Evolutionary conservation across 2,888 invertebrate species (phyloP).

Genomic region (Sarcophaga subvicina): DNA sequence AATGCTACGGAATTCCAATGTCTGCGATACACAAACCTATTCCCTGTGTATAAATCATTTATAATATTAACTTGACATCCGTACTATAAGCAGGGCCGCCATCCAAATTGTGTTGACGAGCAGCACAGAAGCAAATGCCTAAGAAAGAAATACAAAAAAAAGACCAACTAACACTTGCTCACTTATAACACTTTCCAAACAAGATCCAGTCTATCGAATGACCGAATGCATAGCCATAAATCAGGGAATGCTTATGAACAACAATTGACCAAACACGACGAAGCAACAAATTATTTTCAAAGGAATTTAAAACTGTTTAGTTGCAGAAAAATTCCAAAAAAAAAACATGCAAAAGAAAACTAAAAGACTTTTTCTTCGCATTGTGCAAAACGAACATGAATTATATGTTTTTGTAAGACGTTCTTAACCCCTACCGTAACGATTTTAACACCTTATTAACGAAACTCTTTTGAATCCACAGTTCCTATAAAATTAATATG

Average conservation of each 20-base stretch:
- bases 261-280: slow-evolving; percentile 78
- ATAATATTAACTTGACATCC: slow-evolving; percentile 76
- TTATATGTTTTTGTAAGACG: neutral
- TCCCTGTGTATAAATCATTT: slow-evolving; percentile 71
- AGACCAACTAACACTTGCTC: slow-evolving; percentile 1
- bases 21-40: slow-evolving; percentile 18
- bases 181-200: slow-evolving; percentile 17
- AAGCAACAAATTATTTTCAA: slow-evolving; percentile 75
- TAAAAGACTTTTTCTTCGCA: slow-evolving; percentile 6
- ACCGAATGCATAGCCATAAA: slow-evolving; percentile 74
- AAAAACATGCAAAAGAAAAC: slow-evolving; percentile 5
- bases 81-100: slow-evolving; percentile 71
- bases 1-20: slow-evolving; percentile 47
- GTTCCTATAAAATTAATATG: no score
- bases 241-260: slow-evolving; percentile 76
- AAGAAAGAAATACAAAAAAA: neutral
- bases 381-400: slow-evolving; percentile 10
- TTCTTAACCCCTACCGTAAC: slow-evolving; percentile 26
- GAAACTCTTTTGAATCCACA: no score
- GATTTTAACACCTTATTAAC: neutral
- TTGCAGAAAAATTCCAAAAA: slow-evolving; percentile 16
- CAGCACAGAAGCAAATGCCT: slow-evolving; percentile 32
- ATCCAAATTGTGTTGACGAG: slow-evolving; percentile 63
- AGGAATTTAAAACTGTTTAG: slow-evolving; percentile 52
- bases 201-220: slow-evolving; percentile 43